These are phyloP conservation scores for Copsychus sechellarum DNA, from an alignment of 2,113 vertebrate genomes.

Conservation along the genomic window DNA sequence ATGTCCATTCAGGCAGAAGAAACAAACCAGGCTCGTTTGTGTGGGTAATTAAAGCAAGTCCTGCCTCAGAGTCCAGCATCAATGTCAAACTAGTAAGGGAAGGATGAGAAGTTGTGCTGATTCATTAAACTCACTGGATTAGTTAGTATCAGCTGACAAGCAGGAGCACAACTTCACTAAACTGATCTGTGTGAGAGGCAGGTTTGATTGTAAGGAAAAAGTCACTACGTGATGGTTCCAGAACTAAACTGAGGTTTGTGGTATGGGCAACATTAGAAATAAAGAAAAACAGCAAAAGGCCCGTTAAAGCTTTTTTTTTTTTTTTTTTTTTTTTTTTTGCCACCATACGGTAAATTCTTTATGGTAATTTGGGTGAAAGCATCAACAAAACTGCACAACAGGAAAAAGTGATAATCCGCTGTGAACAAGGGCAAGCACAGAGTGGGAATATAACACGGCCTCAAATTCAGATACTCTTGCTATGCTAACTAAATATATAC, in stretches of 20 bases:
- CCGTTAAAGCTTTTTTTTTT: neutral
- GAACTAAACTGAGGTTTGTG: neutral
- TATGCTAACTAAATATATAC: neutral
- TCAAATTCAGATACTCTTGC: neutral
- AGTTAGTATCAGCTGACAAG: neutral
- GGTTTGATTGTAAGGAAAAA: neutral
- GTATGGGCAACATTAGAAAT: neutral
- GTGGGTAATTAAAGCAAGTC: neutral
- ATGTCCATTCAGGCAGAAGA: neutral
- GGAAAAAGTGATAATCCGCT: neutral
- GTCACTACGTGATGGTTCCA: neutral
- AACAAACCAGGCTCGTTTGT: neutral
- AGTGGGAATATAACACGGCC: neutral
- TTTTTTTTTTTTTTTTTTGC: neutral
- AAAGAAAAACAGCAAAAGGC: slow-evolving; percentile 51
- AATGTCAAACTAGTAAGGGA: neutral
- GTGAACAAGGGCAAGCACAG: neutral
- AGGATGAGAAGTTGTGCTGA: neutral
- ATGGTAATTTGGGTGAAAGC: neutral
- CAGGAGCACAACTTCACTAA: neutral
- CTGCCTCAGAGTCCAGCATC: neutral
- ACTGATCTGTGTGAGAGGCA: neutral
- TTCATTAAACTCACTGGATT: neutral
- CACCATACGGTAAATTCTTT: neutral
- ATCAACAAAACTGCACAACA: neutral